Percentiles rank a stretch among this genome's conserved stretches.
Conservation (phyloP, 2,113 vertebrate genomes). For the Pheucticus melanocephalus region DNA sequence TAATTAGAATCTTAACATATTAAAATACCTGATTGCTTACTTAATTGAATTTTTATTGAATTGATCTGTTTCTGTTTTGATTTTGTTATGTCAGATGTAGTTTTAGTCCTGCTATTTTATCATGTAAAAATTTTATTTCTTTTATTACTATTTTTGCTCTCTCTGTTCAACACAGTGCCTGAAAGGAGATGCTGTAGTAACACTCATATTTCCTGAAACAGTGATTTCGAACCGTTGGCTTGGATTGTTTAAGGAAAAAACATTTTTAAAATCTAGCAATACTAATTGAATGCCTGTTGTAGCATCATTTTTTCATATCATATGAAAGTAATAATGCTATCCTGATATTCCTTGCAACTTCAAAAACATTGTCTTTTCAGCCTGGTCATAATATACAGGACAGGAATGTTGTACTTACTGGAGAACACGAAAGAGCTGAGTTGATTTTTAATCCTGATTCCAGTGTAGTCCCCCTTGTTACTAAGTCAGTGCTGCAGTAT, state of each 20-base stretch:
- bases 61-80: slow-evolving; percentile 31
- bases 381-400: neutral
- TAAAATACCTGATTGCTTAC: slow-evolving; percentile 42
- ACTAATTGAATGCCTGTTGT: slow-evolving; percentile 6
- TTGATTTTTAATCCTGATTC: slow-evolving; percentile 41
- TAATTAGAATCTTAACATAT: slow-evolving; percentile 37
- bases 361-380: neutral
- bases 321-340: neutral
- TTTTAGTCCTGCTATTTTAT: slow-evolving; percentile 17
- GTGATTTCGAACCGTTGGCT: neutral
- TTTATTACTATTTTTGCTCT: slow-evolving; percentile 4
- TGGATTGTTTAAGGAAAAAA: neutral
- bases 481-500: slow-evolving; percentile 59
- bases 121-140: neutral
- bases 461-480: neutral
- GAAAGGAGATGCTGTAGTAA: neutral
- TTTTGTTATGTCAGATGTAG: slow-evolving; percentile 44
- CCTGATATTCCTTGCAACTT: neutral
- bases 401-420: neutral
- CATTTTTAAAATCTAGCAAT: slow-evolving; percentile 13
- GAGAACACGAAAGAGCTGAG: neutral
- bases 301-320: neutral
- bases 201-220: slow-evolving; percentile 22
- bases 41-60: slow-evolving; percentile 45
- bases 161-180: neutral